Evolutionary conservation across 53 echinoderm and acorn worm species (phyloP), one percentile per base, ranked within the genome.

Genomic region (Stichopus horrens): DNA sequence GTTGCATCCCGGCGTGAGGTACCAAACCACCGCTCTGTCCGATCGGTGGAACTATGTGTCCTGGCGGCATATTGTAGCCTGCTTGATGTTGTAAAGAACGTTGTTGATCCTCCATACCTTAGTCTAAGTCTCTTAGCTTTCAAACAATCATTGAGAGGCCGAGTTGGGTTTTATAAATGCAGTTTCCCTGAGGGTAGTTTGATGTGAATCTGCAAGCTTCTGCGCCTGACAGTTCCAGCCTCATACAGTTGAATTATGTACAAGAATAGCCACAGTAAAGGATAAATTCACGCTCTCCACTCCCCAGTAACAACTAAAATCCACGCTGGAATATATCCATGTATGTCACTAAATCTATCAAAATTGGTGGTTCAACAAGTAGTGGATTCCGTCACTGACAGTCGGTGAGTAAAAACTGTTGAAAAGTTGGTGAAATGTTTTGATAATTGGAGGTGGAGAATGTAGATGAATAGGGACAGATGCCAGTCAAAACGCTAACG

Each of bases 381-480:
- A 52, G 85, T 65, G 85, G 65, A 53, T 59, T 65, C 85, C 85
- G 63, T 66, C 85, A 85, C 57, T 66, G 66, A 10, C 87, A 75
- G 87, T 75, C 55, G 87, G 21, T 52, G 53, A 37, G 23, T 55
- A 87, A 87, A 86, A 87, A 74, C 87, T 87, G 87, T 87, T 75
- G 87, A 92, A 92, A 92, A 96, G 89, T 83, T 90, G 94, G 93
- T 94, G 99, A 99, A 99, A 94, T 99, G 96, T 99, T 99, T 96
- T 94, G 94, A 96, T 96, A 94, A 92, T 90, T 92, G 96, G 93
- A 94, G 96, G 99, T 93, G 96, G 99, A 96, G 92, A 93, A 93
- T 93, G 86, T 90, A 89, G 93, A 91, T 93, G 93, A 93, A 95
- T 93, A 92, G 90, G 90, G 90, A 92, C 91, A 91, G 91, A 94